A percentile compares a stretch with the other conserved stretches of the same genome.
Conservation (phyloP, 2,888 invertebrate genomes). For the Acleris holmiana region DNA sequence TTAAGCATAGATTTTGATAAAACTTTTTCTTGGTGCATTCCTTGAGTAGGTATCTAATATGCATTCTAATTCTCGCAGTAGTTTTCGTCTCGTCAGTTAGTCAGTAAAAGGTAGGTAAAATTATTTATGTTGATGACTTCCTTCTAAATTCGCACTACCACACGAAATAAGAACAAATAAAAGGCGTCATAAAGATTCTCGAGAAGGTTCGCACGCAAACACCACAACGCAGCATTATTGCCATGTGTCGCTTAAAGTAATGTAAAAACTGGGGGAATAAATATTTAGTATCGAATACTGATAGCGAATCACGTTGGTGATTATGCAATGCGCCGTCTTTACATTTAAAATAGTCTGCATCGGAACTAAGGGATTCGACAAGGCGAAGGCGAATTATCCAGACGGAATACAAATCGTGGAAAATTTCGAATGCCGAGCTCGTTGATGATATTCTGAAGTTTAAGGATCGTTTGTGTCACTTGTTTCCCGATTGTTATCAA, state of each 20-base stretch:
- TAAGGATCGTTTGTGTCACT: conserved; percentile 50
- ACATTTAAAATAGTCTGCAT: conserved; percentile 81
- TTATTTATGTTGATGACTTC: conserved; percentile 3
- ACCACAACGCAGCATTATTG: conserved; percentile 57
- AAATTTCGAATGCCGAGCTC: conserved; percentile 71
- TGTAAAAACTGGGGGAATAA: conserved; percentile 70
- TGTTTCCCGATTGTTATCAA: conserved; percentile 34
- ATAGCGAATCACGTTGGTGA: conserved; percentile 79
- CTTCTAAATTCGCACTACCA: not conserved
- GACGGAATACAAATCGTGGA: conserved; percentile 80
- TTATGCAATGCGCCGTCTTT: conserved; percentile 80
- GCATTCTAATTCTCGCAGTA: too few relatives aligned
- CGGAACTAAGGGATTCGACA: conserved; percentile 71
- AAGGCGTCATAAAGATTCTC: conserved; percentile 11
- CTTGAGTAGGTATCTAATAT: too few relatives aligned
- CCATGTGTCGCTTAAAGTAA: conserved; percentile 59
- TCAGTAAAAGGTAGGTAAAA: too few relatives aligned
- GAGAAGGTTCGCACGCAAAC: conserved; percentile 9
- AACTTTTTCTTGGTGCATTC: too few relatives aligned
- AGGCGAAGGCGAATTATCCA: conserved; percentile 70
- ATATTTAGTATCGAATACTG: conserved; percentile 79
- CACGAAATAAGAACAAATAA: conserved; percentile 1
- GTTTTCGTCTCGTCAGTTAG: too few relatives aligned
- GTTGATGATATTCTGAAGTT: conserved; percentile 60
- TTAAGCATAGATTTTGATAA: too few relatives aligned